Percentiles rank a stretch among this genome's conserved stretches.
Conservation (phyloP, 2,797 vertebrate genomes). For the Tragelaphus oryx region DNA sequence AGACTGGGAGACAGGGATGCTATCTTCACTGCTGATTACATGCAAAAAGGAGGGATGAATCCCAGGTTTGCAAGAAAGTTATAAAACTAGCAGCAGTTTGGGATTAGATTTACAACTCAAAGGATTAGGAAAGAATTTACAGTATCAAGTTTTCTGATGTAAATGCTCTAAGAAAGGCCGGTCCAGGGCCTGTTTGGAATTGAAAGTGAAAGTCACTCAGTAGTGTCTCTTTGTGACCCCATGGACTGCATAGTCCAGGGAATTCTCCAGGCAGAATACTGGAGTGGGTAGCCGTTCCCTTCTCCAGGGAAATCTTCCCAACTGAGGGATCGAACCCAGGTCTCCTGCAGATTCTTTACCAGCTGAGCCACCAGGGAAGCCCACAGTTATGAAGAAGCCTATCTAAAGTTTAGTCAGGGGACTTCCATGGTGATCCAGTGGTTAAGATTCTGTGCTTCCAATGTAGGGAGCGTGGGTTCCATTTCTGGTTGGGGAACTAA, state of each 20-base stretch:
- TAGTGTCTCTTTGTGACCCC: not conserved
- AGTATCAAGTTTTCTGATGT: not conserved
- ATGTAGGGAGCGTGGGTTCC: not conserved
- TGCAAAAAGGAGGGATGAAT: not conserved
- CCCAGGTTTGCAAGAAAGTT: not conserved
- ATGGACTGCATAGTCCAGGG: not conserved
- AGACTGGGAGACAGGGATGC: not conserved
- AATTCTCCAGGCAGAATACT: not conserved
- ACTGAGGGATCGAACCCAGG: not conserved
- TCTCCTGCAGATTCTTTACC: not conserved
- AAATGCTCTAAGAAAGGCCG: not conserved
- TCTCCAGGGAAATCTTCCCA: not conserved
- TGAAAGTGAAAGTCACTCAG: not conserved
- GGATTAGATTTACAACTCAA: not conserved
- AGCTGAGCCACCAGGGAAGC: not conserved
- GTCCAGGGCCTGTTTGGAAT: not conserved
- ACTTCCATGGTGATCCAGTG: not conserved
- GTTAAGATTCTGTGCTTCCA: not conserved
- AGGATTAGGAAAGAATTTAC: not conserved
- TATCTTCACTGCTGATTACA: not conserved
- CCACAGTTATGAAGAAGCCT: not conserved
- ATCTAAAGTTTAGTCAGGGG: not conserved
- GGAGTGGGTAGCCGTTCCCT: not conserved
- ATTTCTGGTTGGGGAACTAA: not conserved
- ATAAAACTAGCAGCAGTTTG: not conserved